A percentile compares a stretch with the other conserved stretches of the same genome.
These are phyloP conservation scores for Lycia hirtaria DNA, from an alignment of 2,888 invertebrate species.

Conservation along the genomic window DNA sequence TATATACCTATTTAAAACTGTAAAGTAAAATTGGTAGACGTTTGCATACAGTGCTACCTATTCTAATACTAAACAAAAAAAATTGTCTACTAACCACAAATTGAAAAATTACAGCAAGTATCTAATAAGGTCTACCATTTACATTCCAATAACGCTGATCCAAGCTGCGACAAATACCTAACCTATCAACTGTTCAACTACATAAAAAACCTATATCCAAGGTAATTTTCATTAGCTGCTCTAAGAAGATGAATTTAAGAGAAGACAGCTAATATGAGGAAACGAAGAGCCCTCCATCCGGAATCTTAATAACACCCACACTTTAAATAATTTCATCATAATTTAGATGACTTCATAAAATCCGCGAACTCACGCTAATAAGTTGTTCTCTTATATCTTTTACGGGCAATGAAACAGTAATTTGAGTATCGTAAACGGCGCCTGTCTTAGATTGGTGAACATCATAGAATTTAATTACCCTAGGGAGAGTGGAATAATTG, in stretches of 20 bases:
- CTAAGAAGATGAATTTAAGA: slow-evolving; percentile 10
- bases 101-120: no score
- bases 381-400: slow-evolving; percentile 65
- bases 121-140: no score
- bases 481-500: slow-evolving; percentile 79
- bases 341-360: slow-evolving; percentile 39
- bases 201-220: neutral
- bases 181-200: no score
- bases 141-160: no score
- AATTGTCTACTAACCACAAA: no score
- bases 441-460: slow-evolving; percentile 80
- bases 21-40: no score
- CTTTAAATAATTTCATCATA: slow-evolving; percentile 17
- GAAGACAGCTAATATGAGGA: neutral
- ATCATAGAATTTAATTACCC: slow-evolving; percentile 81
- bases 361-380: slow-evolving; percentile 52
- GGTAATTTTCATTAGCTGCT: slow-evolving; percentile 15
- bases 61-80: no score
- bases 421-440: slow-evolving; percentile 79
- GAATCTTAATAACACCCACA: slow-evolving; percentile 12
- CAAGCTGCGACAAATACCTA: no score
- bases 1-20: no score
- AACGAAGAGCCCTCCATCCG: slow-evolving; percentile 10
- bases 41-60: no score
- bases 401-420: slow-evolving; percentile 77